Evolutionary conservation across 2,113 vertebrate species (phyloP).

Genomic region (Motacilla alba): DNA sequence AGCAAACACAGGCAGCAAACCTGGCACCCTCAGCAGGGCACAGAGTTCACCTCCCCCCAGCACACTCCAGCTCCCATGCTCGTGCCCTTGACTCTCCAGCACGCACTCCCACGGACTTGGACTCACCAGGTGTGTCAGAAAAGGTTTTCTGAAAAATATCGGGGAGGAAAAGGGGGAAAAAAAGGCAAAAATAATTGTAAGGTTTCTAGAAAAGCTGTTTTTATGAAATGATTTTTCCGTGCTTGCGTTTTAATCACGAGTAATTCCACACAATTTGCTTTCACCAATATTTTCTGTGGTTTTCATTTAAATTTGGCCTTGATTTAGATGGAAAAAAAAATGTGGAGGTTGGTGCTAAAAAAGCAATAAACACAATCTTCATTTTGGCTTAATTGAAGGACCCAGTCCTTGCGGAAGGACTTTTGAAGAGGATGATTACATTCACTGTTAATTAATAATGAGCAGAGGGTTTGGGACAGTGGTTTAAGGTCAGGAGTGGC

Average conservation of each 20-base stretch:
- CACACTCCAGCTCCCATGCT: not conserved
- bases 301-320: not conserved
- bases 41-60: not conserved
- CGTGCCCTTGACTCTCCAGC: not conserved
- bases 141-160: accelerated
- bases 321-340: not conserved
- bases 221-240: not conserved
- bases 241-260: not conserved
- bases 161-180: accelerated
- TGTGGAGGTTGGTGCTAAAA: not conserved
- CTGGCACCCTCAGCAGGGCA: not conserved
- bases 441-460: not conserved
- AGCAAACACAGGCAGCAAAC: not conserved
- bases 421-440: not conserved
- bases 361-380: not conserved
- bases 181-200: not conserved
- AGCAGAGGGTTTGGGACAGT: not conserved
- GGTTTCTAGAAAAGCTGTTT: not conserved
- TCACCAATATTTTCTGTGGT: not conserved
- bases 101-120: not conserved
- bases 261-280: not conserved
- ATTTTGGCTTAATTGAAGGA: not conserved
- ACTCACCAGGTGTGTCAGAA: not conserved
- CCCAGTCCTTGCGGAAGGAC: not conserved
- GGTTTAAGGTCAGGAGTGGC: not conserved